These are phyloP conservation scores for Deilephila elpenor DNA, from an alignment of 2,888 invertebrate species.

Conservation along the genomic window DNA sequence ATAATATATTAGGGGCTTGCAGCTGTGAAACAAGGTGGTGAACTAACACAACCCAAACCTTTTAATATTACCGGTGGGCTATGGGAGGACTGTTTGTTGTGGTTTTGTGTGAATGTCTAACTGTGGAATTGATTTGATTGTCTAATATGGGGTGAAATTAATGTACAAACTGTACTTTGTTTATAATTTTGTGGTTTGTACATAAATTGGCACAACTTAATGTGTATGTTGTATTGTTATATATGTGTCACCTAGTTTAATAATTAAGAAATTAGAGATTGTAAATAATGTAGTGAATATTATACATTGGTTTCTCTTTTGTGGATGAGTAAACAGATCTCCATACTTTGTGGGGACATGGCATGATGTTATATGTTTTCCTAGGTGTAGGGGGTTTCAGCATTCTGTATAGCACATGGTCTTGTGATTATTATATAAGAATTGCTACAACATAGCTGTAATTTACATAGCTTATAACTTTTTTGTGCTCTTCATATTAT, in stretches of 20 bases:
- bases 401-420: neutral
- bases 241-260: neutral
- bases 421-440: slow-evolving; percentile 11
- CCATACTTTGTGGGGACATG: neutral
- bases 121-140: neutral
- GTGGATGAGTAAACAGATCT: neutral
- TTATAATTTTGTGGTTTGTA: neutral
- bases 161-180: slow-evolving; percentile 7
- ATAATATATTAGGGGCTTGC: neutral
- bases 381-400: neutral
- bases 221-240: neutral
- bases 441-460: neutral
- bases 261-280: slow-evolving; percentile 1
- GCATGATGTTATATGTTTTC: neutral
- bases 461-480: neutral
- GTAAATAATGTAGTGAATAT: slow-evolving; percentile 14
- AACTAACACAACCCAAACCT: neutral
- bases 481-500: neutral
- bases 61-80: neutral
- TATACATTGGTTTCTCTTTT: neutral
- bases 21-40: neutral
- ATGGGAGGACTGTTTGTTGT: neutral
- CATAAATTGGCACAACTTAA: slow-evolving; percentile 4
- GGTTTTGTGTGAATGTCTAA: neutral
- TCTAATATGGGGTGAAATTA: neutral